Percentiles rank a stretch among this genome's conserved stretches.
phyloP scores from a whole-genome alignment of 2,888 invertebrate species.

The Rambutsinella grinnellia region DNA sequence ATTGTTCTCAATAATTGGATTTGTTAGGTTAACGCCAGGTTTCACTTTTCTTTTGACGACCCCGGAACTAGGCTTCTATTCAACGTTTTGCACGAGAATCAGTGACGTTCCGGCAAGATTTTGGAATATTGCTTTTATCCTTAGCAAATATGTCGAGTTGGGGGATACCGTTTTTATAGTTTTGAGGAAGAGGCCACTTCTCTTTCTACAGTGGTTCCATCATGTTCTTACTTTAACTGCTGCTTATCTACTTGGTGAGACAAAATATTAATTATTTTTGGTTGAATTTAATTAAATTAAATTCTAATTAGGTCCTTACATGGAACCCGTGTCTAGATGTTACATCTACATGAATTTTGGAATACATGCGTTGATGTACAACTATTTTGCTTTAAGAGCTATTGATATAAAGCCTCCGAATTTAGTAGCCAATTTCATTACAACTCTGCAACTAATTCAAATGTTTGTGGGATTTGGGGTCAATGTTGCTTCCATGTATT shows the following conservation, averaged over 20 bases:
- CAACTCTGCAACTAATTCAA: slow-evolving; percentile 30
- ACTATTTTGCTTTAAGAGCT: slow-evolving; percentile 24
- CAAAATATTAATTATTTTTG: no score
- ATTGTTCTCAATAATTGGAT: slow-evolving; percentile 94
- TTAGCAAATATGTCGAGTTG: slow-evolving; percentile 46
- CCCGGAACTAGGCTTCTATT: slow-evolving; percentile 79
- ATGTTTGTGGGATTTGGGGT: slow-evolving; percentile 23
- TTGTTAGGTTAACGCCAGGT: slow-evolving; percentile 92
- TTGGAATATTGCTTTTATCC: slow-evolving; percentile 72
- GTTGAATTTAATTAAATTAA: no score
- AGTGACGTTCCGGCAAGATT: slow-evolving; percentile 72
- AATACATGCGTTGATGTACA: slow-evolving; percentile 74
- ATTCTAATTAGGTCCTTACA: no score
- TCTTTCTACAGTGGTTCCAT: slow-evolving; percentile 83
- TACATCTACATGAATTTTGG: slow-evolving; percentile 95
- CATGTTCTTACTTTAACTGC: no score
- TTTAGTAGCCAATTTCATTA: slow-evolving; percentile 26
- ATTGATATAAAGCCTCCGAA: slow-evolving; percentile 6
- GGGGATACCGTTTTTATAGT: slow-evolving; percentile 79
- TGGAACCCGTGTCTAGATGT: slow-evolving; percentile 91
- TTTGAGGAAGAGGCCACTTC: slow-evolving; percentile 90
- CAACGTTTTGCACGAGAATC: no score
- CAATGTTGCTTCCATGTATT: slow-evolving; percentile 9
- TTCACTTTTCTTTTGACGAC: slow-evolving; percentile 81
- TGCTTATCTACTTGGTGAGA: no score